phyloP scores from a whole-genome alignment of 2,113 vertebrate species.

The Corythornis cristatus region DNA sequence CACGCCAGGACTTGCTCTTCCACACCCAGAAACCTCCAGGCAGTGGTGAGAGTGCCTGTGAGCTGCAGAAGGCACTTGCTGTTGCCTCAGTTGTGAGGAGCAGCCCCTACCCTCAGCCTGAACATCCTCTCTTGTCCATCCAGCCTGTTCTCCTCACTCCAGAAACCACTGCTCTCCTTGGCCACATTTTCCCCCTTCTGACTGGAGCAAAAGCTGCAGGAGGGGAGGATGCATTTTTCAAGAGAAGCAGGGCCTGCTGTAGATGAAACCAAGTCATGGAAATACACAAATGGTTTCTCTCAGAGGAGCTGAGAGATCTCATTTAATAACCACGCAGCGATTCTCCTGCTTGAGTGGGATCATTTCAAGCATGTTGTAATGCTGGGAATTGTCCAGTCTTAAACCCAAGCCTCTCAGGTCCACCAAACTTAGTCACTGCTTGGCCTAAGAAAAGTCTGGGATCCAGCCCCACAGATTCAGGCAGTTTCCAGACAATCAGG shows the following conservation, averaged over 20 bases:
- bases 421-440: background rate
- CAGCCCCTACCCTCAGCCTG: background rate
- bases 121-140: background rate
- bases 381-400: background rate
- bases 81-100: background rate
- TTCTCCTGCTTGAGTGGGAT: background rate
- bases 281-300: background rate
- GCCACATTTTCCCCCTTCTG: background rate
- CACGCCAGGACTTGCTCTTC: background rate
- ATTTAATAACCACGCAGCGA: background rate
- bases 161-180: background rate
- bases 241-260: background rate
- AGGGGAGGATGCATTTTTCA: background rate
- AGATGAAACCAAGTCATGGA: background rate
- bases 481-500: background rate
- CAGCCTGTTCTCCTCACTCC: background rate
- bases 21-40: constrained; percentile 26
- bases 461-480: background rate
- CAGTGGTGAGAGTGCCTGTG: fast-evolving
- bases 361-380: background rate
- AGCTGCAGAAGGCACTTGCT: background rate
- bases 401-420: background rate
- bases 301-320: background rate
- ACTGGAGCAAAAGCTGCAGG: background rate
- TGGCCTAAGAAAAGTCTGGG: background rate